Evolutionary conservation across 35 echinoderm and acorn worm genomes (phyloP), one percentile per base, ranked within the genome.

Genomic region (Ptychodera flava): DNA sequence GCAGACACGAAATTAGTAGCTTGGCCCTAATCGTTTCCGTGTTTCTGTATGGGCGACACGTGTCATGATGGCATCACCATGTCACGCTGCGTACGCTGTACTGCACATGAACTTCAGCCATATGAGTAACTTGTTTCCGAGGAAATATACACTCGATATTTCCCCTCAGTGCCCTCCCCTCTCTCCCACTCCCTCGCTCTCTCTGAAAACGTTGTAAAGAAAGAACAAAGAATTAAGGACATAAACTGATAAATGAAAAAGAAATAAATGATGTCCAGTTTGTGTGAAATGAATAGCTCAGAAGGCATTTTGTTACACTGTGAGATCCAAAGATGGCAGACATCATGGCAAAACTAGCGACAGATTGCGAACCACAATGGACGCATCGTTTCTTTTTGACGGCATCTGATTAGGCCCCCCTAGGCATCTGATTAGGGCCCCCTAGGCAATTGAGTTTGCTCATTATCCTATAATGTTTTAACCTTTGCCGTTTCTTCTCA

Each of bases 381-480:
- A 64, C 22, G 45, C 45, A 64, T 64, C 45, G 45, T 64, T 64
- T 22, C 6, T 64, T 64, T 64, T 64, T 64, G 45, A 22, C 45
- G 45, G 45, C 45, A 64, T 64, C 45, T 64, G 45, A 64, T 64
- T 64, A 64, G 45, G 45, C 45, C 45, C 45, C 45, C 45, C 45
- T 64, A 64, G 45, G 45, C 45, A 64, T 64, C 6, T 64, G 45
- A 64, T 64, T 64, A 64, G 45, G 45, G 45, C 45, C 45, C 45
- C 45, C 45, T 64, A 64, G 45, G 45, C 45, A 64, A 64, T 64
- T 64, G 45, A 64, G 22, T 64, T 64, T 64, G 6, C 45, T 64
- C 45, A 64, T 64, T 64, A 64, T 64, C 45, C 45, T 64, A 64
- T 64, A 64, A 64, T 64, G 45, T 64, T 64, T 64, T 64, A 64